phyloP scores from a whole-genome alignment of 2,888 invertebrate genomes.

The Galeopsomyia nigrocyanea region DNA sequence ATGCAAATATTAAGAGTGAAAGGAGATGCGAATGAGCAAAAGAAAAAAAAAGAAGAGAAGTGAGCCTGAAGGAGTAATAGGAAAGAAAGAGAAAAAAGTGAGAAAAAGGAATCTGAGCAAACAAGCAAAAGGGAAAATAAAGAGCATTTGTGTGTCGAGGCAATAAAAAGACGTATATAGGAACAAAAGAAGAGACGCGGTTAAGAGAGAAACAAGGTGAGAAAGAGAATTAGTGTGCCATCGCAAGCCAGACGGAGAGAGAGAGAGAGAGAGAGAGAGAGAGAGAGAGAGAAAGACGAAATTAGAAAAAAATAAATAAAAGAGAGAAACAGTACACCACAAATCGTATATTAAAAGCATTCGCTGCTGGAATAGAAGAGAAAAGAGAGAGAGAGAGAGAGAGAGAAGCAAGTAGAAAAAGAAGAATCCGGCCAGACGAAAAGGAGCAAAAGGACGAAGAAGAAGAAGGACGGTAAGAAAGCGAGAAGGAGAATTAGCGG shows the following conservation, averaged over 20 bases:
- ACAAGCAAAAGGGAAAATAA: constrained; percentile 44
- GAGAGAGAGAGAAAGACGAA: constrained; percentile 14
- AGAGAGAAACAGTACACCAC: constrained; percentile 6
- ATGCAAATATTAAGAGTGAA: constrained; percentile 38
- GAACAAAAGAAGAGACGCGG: constrained; percentile 18
- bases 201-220: constrained; percentile 37
- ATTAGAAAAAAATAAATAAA: constrained; percentile 31
- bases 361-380: constrained; percentile 3
- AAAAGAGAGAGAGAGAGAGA: constrained; percentile 32
- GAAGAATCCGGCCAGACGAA: neutral
- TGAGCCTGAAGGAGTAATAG: constrained; percentile 10
- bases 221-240: constrained; percentile 44
- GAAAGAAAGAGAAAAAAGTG: constrained; percentile 31
- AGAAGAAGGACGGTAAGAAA: constrained; percentile 45
- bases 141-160: constrained; percentile 45
- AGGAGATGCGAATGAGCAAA: constrained; percentile 31
- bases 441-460: constrained; percentile 4
- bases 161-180: constrained; percentile 40
- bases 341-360: constrained; percentile 40
- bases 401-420: neutral
- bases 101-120: constrained; percentile 34
- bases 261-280: constrained; percentile 38
- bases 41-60: neutral
- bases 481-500: constrained; percentile 43
- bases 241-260: constrained; percentile 40